Percentiles rank a stretch among this genome's conserved stretches.
Conservation (phyloP, 2,113 vertebrate species). For the Nanorana parkeri region DNA sequence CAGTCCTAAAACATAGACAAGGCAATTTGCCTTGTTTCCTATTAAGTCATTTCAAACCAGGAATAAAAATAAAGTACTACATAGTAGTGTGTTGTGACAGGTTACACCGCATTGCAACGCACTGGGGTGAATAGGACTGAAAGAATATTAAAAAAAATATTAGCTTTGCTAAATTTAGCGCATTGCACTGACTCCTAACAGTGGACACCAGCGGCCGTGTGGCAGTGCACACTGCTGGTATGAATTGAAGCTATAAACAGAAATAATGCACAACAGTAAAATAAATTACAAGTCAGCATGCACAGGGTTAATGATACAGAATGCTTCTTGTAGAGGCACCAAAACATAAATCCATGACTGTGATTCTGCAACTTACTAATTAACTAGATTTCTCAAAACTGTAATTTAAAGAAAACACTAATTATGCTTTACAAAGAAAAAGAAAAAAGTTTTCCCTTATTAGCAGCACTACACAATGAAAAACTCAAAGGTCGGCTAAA, state of each 20-base stretch:
- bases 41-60: too few relatives aligned
- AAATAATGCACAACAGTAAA: not conserved
- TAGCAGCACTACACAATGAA: conserved; percentile 39
- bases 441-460: conserved; percentile 59
- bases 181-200: too few relatives aligned
- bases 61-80: too few relatives aligned
- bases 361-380: conserved; percentile 60
- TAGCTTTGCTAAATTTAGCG: too few relatives aligned
- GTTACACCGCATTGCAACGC: too few relatives aligned
- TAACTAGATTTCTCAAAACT: conserved; percentile 65
- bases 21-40: too few relatives aligned
- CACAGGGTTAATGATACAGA: conserved; percentile 47
- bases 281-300: not conserved
- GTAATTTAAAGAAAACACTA: conserved; percentile 68
- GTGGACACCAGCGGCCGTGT: too few relatives aligned
- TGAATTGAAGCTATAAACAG: not conserved
- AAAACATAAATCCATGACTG: conserved; percentile 43
- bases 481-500: conserved; percentile 62
- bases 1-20: too few relatives aligned
- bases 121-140: too few relatives aligned
- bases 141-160: too few relatives aligned
- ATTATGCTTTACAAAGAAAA: conserved; percentile 63
- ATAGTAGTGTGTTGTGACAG: too few relatives aligned
- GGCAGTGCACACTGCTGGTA: too few relatives aligned
- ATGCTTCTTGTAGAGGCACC: not conserved